Evolutionary conservation across 2,113 vertebrate species (phyloP), one percentile per base, ranked within the genome.

Genomic region (Corythoichthys intestinalis): DNA sequence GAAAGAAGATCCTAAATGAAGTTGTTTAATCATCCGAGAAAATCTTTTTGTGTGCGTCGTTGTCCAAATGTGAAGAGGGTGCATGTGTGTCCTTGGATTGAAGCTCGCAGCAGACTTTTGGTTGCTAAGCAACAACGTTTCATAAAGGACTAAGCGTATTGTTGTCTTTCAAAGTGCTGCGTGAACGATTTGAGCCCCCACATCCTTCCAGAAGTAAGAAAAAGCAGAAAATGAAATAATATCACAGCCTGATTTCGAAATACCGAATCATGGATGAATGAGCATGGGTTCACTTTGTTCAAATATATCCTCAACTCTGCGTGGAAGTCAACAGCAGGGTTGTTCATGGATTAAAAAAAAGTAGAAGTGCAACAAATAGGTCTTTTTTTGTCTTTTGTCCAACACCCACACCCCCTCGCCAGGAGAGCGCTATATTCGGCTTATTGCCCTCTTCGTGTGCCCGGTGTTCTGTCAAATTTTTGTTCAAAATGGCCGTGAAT

Each of bases 81-180:
- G 17, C 17, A 20, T 34, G 53, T 56, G 39, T 41, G 39, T 20
- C 39, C 17, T 62, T 62, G 10, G 44, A 44, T 12, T 38, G 10
- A 10, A 62, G 44, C 14, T 62, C 12, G 41, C 17, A n/a, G 9
- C 38, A 62, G 38, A 20, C 15, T 62, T 62, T 44, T 62, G 34
- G 58, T 62, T 62, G 59, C 59, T 41, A 44, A 12, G 59, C 59
- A 62, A 62, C 59, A 62, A 44, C 17, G 20, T 44, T 56, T 56
- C 11, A 28, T 4, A 11, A 20, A 62, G 34, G 20, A 56, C 34
- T 10, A 62, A 46, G 4, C 8, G 59, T 44, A 44, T 62, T 20
- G 58, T 12, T n/a, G 7, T 62, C 39, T 44, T 41, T 20, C 3
- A 62, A 62, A 7, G 37, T 38, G 34, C 56, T 15, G 34, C 12